Base-by-base conservation (phyloP, 2,113 vertebrate species). In the Campylomormyrus tamandua region DNA sequence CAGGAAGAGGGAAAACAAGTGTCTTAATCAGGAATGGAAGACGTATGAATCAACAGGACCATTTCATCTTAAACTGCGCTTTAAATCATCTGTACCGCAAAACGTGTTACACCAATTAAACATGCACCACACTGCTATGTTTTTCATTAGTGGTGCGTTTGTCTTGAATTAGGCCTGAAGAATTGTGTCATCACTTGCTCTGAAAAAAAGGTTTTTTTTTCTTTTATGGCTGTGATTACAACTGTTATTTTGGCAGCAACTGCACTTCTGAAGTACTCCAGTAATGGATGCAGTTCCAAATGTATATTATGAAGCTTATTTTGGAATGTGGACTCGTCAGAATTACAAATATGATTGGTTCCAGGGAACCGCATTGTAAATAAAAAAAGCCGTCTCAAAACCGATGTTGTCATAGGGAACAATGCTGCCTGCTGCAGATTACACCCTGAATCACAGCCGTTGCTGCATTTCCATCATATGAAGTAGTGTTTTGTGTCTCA, bases 261-360 rank as follows among this genome's bases (percentile, higher is more conserved):
- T 53, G 85, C 85, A 53, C 42, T 19, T 39, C 56, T 45, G 17
- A 88, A 52, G 56, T 21, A 66, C 87, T 56, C 3, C 87, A 10
- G 31, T 62, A 53, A 88, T 88, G 56, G 52, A 88, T 88, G 39
- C 19, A 21, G 87, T 88, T 88, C 87, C 39, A 62, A 88, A 24
- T 88, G 39, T 62, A n/a, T 88, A 62, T 62, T 62, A 62, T 53
- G 39, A 66, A 45, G 87, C 35, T 88, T 45, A 46, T 66, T 52
- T 53, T 15, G 19, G 49, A 31, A n/a, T 52, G 24, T 15, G 85
- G 85, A 87, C 24, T 53, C 50, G 27, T 53, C 50, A 53, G 85
- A 53, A 52, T 87, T 35, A 31, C 85, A 11, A 52, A 53, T 31
- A 35, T 53, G 13, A 87, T 87, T 35, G 50, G 49, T 87, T 87